Base-by-base conservation (phyloP, 2,113 vertebrate genomes). In the Paradoxurus hermaphroditus region DNA sequence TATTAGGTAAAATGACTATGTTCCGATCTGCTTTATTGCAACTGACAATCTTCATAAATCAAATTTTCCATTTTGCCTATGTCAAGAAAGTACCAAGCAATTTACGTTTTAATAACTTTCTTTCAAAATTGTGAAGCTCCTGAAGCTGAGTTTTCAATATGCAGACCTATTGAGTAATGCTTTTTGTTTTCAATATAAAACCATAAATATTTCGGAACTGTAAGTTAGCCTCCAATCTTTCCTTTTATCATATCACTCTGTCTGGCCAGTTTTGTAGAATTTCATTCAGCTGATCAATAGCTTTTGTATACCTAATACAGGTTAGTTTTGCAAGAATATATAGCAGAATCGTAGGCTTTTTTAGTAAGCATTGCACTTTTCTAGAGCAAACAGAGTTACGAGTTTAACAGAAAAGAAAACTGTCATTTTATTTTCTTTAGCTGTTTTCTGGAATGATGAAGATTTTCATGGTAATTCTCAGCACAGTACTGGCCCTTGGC, bases 401-500 rank as follows among this genome's bases (percentile, higher is more conserved):
- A 12, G 25, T 83, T 97, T 81, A 96, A 96, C 34, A 53, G 82
- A 93, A 97, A 11, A 34, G 23, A 44, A 63, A 97, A 97, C 56
- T 59, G 36, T 49, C 53, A 92, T 94, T 91, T 94, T 44, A n/a
- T 86, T 97, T 97, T 94, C 49, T 78, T 96, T 92, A 65, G 82
- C 41, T 34, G 63, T 90, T 93, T 98, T 97, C 67, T 88, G 84
- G 63, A 97, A 25, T 97, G 94, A 98, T 93, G 65, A 67, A 92
- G 41, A 93, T 67, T 97, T 94, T 96, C 67, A 82, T 46, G 59
- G 90, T 90, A 94, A 79, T 98, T 18, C 53, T 65, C 62, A 97
- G 84, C 34, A 95, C 72, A 98, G 14, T 77, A 95, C 65, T 97
- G 94, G 97, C 97, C 97, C 97, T 98, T 93, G 90, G 97, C 97